Percentiles rank a stretch among this genome's conserved stretches.
phyloP scores from a whole-genome alignment of 2,113 vertebrate species.

The Pholis gunnellus region DNA sequence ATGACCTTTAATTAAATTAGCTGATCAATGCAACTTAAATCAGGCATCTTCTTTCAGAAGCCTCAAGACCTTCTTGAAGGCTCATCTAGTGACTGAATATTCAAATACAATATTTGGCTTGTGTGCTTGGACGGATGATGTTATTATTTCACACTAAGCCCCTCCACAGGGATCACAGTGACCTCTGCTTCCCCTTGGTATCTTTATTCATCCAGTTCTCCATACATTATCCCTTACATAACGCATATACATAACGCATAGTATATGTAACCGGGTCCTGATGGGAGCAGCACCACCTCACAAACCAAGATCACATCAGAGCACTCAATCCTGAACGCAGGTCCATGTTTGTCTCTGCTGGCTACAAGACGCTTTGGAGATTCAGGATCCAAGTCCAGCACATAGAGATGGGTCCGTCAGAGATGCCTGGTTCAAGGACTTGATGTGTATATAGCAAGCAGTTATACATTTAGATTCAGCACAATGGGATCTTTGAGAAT shows the following conservation, averaged over 20 bases:
- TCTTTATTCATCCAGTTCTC: slow-evolving; percentile 15
- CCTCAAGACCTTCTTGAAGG: not conserved
- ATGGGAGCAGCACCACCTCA: not conserved
- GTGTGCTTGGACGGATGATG: slow-evolving; percentile 30
- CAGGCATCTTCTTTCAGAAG: not conserved
- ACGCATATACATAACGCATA: slow-evolving; percentile 37
- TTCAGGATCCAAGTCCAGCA: not conserved
- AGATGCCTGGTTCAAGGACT: not conserved
- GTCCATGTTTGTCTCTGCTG: not conserved
- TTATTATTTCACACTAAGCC: slow-evolving; percentile 46
- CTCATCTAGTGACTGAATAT: not conserved
- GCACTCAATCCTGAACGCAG: not conserved
- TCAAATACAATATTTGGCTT: not conserved
- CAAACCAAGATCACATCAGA: not conserved
- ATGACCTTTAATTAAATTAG: not conserved
- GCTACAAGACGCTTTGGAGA: not conserved
- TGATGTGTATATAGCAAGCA: not conserved
- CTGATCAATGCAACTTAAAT: not conserved
- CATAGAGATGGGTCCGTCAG: not conserved
- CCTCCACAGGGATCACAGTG: slow-evolving; percentile 37
- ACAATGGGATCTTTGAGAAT: not conserved
- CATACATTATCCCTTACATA: slow-evolving; percentile 52
- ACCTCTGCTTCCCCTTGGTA: slow-evolving; percentile 10
- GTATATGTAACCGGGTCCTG: not conserved
- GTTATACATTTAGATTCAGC: not conserved